Evolutionary conservation across 2,888 invertebrate genomes (phyloP).

Genomic region (Arenicola marina): DNA sequence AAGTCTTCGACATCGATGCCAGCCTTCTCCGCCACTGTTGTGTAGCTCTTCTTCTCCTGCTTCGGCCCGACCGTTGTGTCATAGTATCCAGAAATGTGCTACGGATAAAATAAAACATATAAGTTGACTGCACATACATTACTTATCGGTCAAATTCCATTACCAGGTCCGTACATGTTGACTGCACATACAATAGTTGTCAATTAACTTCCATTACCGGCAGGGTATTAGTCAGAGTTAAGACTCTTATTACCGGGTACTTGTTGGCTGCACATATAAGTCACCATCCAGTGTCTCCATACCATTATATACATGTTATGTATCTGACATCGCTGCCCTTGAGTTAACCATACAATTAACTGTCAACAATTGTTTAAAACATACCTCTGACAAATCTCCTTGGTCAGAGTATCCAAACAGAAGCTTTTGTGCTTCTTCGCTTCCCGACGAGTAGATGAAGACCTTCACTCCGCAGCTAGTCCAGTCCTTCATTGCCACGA

Average conservation of each 20-base stretch:
- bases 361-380: neutral
- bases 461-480: slow-evolving; percentile 71
- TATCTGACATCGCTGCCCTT: too few species aligned
- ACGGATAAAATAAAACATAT: slow-evolving; percentile 33
- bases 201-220: too few species aligned
- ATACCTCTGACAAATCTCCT: slow-evolving; percentile 71
- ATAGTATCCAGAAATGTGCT: slow-evolving; percentile 78
- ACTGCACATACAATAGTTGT: too few species aligned
- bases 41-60: slow-evolving; percentile 77
- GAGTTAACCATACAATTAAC: too few species aligned
- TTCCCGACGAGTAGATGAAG: slow-evolving; percentile 91
- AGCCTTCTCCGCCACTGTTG: slow-evolving; percentile 74
- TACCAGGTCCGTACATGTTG: too few species aligned
- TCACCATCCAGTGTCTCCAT: too few species aligned
- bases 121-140: neutral
- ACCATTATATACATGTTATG: too few species aligned
- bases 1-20: slow-evolving; percentile 71
- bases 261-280: too few species aligned
- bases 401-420: slow-evolving; percentile 77
- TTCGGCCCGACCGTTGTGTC: slow-evolving; percentile 86
- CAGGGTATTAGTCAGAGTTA: too few species aligned
- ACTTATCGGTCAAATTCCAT: neutral
- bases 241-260: too few species aligned
- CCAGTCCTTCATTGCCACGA: slow-evolving; percentile 75
- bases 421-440: slow-evolving; percentile 85